Conservation (phyloP, 2,797 vertebrate species). For the Alcedo quadribrachys region DNA sequence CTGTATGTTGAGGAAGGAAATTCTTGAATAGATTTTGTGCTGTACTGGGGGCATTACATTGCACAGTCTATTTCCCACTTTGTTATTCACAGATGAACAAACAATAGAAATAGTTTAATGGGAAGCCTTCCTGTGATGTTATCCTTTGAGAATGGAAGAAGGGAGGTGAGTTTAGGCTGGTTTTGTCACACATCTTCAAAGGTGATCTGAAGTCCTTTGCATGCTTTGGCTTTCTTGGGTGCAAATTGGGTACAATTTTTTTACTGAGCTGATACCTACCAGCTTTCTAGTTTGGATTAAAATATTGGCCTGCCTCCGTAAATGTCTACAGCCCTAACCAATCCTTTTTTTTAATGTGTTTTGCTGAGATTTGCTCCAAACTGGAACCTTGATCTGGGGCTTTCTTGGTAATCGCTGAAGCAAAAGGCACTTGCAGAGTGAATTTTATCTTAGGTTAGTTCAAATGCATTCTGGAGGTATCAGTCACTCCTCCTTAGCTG, state of each 20-base stretch:
- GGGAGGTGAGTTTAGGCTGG: background rate
- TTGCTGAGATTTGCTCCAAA: conserved; percentile 15
- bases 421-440: conserved; percentile 1
- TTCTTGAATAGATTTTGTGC: background rate
- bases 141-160: background rate
- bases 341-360: background rate
- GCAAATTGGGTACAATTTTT: background rate
- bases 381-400: background rate
- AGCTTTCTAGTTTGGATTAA: background rate
- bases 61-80: background rate
- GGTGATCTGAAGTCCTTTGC: background rate
- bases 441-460: conserved; percentile 19
- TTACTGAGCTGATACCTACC: background rate
- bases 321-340: background rate
- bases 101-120: background rate
- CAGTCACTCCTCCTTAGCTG: background rate
- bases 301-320: background rate
- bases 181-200: background rate
- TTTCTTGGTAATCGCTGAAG: conserved; percentile 7
- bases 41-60: background rate
- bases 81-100: background rate
- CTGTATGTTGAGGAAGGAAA: background rate
- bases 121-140: background rate
- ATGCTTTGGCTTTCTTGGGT: background rate
- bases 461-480: background rate